Conservation (phyloP, 2,797 vertebrate species). For the Etheostoma perlongum region DNA sequence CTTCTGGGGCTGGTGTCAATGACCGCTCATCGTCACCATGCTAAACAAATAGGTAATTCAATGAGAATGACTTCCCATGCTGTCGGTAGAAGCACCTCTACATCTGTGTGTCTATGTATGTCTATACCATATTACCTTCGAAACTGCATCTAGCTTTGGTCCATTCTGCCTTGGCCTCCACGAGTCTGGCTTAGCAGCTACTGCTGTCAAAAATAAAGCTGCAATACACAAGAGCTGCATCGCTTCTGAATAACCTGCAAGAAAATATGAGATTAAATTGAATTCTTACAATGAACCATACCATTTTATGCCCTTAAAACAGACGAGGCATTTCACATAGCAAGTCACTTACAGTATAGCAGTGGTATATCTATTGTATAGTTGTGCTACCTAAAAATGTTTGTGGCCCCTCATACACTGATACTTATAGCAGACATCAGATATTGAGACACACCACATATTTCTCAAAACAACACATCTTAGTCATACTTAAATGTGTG, state of each 20-base stretch:
- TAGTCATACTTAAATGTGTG: slow-evolving; percentile 21
- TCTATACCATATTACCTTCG: background rate
- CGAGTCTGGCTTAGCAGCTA: slow-evolving; percentile 32
- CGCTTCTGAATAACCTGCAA: slow-evolving; percentile 25
- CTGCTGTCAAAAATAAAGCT: slow-evolving; percentile 57
- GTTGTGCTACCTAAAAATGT: slow-evolving; percentile 7
- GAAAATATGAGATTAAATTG: background rate
- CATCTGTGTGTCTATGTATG: background rate
- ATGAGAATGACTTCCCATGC: background rate
- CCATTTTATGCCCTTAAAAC: background rate
- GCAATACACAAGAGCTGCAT: slow-evolving; percentile 56
- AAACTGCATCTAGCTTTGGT: background rate
- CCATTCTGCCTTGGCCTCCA: background rate
- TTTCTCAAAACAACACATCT: slow-evolving; percentile 25
- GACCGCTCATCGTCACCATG: background rate
- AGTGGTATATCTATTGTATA: background rate
- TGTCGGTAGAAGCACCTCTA: background rate
- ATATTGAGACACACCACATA: slow-evolving; percentile 34
- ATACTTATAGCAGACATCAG: slow-evolving; percentile 39
- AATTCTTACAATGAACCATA: background rate
- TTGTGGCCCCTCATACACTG: background rate
- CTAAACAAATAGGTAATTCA: slow-evolving; percentile 9
- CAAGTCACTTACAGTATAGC: background rate
- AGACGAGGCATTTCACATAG: background rate
- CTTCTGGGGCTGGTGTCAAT: slow-evolving; percentile 3